Evolutionary conservation across 2,113 vertebrate species (phyloP), one percentile per base, ranked within the genome.

Genomic region (Uria lomvia): DNA sequence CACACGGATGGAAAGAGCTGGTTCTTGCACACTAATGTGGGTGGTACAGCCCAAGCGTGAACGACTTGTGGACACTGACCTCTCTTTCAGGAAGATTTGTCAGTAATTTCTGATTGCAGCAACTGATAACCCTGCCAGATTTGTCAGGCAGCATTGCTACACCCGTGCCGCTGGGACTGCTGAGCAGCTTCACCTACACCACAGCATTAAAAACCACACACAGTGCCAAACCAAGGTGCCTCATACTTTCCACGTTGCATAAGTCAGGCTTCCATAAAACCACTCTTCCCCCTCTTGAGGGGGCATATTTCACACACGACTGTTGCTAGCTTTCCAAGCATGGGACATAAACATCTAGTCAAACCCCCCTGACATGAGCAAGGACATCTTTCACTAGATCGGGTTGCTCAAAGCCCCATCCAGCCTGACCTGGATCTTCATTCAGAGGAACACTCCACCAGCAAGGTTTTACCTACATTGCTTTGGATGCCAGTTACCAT

Each of bases 161-260:
- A 40, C 32, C 56, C 80, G 47, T 56, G 43, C 36, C 34, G 34
- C 60, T n/a, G 73, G 27, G 20, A 90, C 40, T 0, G 1, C 49
- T 75, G 9, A 73, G 42, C 49, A 76, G 55, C 29, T 85, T 90
- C 55, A 66, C 15, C 8, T 29, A 42, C 36, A 23, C 12, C 55
- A 52, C 20, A 71, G 20, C 40, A 23, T 23, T 30, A 60, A 72
- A 78, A 87, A n/a, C 45, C 45, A 45, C 22, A 45, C 6, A 19
- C 22, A 27, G 20, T 0, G 0, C 43, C 56, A 90, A 94, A 77
- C 15, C 29, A 62, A 92, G 50, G 45, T 1, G 0, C 23, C n/a
- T 62, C 2, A 1, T 38, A 20, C 22, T 73, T 88, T 36, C 14
- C 26, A 15, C 2, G 3, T 16, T 72, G 52, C 16, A 0, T 6